These are phyloP conservation scores for Denticeps clupeoides DNA, from an alignment of 2,797 vertebrate genomes.

Conservation along the genomic window DNA sequence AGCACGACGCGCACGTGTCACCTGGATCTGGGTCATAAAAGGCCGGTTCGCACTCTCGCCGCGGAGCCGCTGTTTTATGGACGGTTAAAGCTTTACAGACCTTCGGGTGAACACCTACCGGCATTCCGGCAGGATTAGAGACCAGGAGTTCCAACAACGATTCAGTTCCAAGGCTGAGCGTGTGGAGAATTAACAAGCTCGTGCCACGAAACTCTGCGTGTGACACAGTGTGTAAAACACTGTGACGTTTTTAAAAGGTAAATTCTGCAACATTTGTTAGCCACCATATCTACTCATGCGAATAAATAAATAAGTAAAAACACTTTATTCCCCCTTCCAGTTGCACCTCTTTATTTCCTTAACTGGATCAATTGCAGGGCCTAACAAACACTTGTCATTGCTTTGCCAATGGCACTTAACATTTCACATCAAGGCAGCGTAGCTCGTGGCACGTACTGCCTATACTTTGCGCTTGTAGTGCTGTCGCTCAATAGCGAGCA, in stretches of 20 bases:
- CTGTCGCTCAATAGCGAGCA: background rate
- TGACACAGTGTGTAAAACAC: no score
- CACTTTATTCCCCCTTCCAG: no score
- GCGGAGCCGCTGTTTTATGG: slow-evolving; percentile 1
- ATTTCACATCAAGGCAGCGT: background rate
- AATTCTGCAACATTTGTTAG: no score
- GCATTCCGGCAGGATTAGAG: background rate
- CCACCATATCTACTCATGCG: no score
- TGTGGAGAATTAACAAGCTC: background rate
- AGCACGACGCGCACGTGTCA: background rate
- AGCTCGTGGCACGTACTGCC: background rate
- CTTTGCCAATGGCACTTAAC: background rate
- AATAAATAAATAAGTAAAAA: no score
- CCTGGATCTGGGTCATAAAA: slow-evolving; percentile 3
- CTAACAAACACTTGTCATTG: background rate
- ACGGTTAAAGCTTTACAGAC: slow-evolving; percentile 1
- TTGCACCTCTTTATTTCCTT: no score
- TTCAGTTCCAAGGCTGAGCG: background rate
- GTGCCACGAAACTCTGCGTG: background rate
- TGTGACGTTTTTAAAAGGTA: no score
- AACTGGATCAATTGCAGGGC: background rate
- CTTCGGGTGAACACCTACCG: background rate
- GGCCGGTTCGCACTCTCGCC: slow-evolving; percentile 3
- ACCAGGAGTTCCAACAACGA: background rate
- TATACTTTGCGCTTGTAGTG: background rate